Evolutionary conservation across 2,888 invertebrate genomes (phyloP).

Genomic region (Leucania comma): DNA sequence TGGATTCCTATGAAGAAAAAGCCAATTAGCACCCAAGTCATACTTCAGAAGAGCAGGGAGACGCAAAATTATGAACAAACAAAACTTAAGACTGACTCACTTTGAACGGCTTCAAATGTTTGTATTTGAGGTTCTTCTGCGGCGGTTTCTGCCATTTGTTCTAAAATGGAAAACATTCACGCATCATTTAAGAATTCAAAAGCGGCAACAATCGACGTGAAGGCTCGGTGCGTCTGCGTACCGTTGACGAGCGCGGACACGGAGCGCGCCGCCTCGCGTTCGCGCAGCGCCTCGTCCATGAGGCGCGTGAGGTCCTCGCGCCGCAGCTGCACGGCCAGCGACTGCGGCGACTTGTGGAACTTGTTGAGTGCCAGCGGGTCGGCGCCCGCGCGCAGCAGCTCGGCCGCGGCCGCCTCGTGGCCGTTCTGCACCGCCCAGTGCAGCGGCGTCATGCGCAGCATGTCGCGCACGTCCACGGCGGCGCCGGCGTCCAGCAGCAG

Average conservation of each 20-base stretch:
- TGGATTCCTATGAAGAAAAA: constrained; percentile 52
- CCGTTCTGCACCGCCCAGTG: constrained; percentile 98
- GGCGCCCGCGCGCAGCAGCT: constrained; percentile 94
- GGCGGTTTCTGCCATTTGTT: constrained; percentile 59
- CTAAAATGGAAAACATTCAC: constrained; percentile 41
- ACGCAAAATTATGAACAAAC: neutral
- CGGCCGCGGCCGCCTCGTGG: constrained; percentile 91
- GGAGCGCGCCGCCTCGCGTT: constrained; percentile 67
- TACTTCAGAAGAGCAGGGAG: neutral
- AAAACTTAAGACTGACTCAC: constrained; percentile 51
- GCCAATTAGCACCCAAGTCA: neutral
- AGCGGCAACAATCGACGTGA: neutral
- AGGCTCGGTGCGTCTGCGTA: constrained; percentile 1
- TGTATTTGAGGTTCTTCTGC: constrained; percentile 48
- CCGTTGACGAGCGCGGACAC: constrained; percentile 64
- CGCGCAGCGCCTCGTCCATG: constrained; percentile 68
- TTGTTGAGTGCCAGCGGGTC: constrained; percentile 89
- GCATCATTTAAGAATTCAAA: neutral
- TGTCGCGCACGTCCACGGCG: constrained; percentile 78
- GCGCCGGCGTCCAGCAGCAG: constrained; percentile 91
- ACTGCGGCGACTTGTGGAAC: constrained; percentile 80
- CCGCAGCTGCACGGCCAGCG: constrained; percentile 66
- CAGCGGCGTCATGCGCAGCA: constrained; percentile 94
- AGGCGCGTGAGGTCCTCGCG: constrained; percentile 62
- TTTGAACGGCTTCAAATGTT: constrained; percentile 64